A percentile compares a stretch with the other conserved stretches of the same genome.
phyloP scores from a whole-genome alignment of 2,797 vertebrate genomes.

The Meriones psammophilus region DNA sequence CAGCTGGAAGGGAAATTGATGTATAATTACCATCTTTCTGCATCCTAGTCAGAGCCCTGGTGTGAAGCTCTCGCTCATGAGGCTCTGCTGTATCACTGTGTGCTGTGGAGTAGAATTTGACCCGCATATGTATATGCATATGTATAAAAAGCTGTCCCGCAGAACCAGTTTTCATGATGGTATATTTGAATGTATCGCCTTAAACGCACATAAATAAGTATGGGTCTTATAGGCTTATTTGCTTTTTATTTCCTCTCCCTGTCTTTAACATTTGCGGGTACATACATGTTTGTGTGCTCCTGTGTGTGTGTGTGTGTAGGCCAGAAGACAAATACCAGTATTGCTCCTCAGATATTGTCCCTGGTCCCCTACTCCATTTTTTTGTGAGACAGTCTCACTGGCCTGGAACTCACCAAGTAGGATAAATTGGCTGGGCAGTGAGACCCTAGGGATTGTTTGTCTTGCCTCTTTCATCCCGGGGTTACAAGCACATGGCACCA shows the following conservation, averaged over 20 bases:
- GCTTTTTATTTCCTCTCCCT: background rate
- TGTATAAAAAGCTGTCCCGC: conserved; percentile 32
- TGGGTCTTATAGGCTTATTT: conserved; percentile 31
- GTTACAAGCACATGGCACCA: background rate
- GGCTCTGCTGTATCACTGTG: background rate
- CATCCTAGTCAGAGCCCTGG: background rate
- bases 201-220: background rate
- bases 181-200: conserved; percentile 26
- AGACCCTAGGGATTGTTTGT: background rate
- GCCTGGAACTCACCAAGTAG: background rate
- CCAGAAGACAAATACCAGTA: background rate
- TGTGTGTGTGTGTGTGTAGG: background rate
- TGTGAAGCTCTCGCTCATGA: conserved; percentile 55
- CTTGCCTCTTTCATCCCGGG: background rate
- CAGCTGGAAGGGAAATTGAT: conserved; percentile 42
- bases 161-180: conserved; percentile 41
- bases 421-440: background rate
- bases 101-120: conserved; percentile 16
- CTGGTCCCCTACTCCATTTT: background rate
- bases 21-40: conserved; percentile 38
- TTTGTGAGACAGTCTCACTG: background rate
- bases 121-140: conserved; percentile 53
- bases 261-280: background rate
- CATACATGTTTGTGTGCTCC: background rate
- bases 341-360: background rate